These are phyloP conservation scores for Diplosoma virens DNA, from an alignment of 23 tunicate species.

Conservation along the genomic window DNA sequence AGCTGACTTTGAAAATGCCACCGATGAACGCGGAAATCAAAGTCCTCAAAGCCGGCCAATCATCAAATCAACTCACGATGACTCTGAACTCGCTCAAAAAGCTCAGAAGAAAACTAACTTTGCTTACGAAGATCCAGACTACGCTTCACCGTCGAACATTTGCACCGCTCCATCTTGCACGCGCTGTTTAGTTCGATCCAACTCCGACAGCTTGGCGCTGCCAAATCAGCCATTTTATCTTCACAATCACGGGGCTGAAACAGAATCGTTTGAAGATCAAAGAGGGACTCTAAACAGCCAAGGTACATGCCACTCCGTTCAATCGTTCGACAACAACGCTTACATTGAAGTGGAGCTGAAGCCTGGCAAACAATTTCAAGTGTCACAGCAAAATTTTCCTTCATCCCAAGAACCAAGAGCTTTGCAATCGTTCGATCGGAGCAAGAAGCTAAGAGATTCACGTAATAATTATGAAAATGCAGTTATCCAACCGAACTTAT, in stretches of 20 bases:
- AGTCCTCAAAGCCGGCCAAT: too few relatives aligned
- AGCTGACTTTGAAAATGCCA: neutral
- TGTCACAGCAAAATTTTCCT: too few relatives aligned
- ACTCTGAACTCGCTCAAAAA: too few relatives aligned
- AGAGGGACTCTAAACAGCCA: neutral
- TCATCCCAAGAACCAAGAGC: too few relatives aligned
- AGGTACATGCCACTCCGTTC: neutral
- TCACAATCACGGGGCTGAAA: neutral
- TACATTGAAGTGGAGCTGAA: slow-evolving; percentile 52
- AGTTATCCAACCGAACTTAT: too few relatives aligned
- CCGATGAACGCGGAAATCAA: too few relatives aligned
- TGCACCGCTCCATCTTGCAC: slow-evolving; percentile 48
- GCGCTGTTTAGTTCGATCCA: neutral
- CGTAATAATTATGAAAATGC: too few relatives aligned
- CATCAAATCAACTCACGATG: too few relatives aligned
- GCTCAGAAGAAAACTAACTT: too few relatives aligned
- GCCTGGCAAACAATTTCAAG: neutral
- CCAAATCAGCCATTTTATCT: neutral
- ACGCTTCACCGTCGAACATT: slow-evolving; percentile 58
- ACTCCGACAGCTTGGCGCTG: neutral
- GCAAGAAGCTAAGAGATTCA: too few relatives aligned
- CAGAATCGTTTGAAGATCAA: neutral
- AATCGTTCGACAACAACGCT: slow-evolving; percentile 54
- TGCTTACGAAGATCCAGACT: slow-evolving; percentile 34
- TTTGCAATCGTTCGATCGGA: too few relatives aligned